Base-by-base conservation (phyloP, 2,888 invertebrate species). In the Mimumesa dahlbomi region DNA sequence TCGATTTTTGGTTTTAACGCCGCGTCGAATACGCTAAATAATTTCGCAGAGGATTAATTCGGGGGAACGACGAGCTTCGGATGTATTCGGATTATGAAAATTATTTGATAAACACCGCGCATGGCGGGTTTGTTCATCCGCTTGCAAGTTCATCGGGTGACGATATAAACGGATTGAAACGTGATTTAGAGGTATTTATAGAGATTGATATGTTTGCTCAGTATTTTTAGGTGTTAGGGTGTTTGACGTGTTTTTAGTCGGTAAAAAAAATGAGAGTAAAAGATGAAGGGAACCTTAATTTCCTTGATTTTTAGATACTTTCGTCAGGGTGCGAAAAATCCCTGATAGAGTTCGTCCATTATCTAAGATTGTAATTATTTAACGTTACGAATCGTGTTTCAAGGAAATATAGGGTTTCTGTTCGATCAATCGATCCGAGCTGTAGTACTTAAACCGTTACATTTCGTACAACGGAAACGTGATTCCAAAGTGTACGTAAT, bases 351-450 rank as follows among this genome's bases (percentile, higher is more conserved):
- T 34, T 7, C 34, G 34, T 34, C n/a, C 25, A 11, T n/a, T n/a
- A n/a, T n/a, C n/a, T n/a, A n/a, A n/a, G 11, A 34, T 2, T 11
- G 34, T 34, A 2, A 22, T 46, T 29, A 46, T 46, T 46, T 46
- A 29, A 29, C 29, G 14, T 9, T 16, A 0, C 11, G 29, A 46
- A 46, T 46, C 46, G 46, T 29, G 14, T 22, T 29, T 46, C 14
- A 46, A 46, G 46, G 25, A 4, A 29, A 11, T 18, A 21, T 46
- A 22, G n/a, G 22, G 13, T 46, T 46, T 13, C 13, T 13, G 21
- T 25, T 14, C 46, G 16, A 16, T 46, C 29, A 29, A 46, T 46
- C 25, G 46, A 46, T 46, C 14, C 46, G 9, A 13, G 34, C 46
- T n/a, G 25, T 13, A 22, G 25, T 46, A 46, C 9, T 18, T 42